These are phyloP conservation scores for Sebastes flavidus DNA, from an alignment of 2,797 vertebrate species.

Conservation along the genomic window DNA sequence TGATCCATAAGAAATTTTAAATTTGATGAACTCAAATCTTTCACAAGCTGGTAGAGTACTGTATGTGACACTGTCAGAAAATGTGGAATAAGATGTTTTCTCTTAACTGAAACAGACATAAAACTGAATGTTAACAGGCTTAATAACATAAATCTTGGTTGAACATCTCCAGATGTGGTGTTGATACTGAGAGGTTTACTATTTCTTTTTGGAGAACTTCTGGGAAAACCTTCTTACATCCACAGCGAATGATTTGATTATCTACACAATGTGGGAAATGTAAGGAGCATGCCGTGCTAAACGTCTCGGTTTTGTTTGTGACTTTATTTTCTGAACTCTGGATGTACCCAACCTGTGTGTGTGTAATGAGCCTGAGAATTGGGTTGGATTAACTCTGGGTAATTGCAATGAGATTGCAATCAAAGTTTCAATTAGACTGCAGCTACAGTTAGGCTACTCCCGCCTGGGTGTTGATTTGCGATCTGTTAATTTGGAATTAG, in stretches of 20 bases:
- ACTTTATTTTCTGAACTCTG: conserved; percentile 38
- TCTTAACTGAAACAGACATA: neutral
- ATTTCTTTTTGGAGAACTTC: neutral
- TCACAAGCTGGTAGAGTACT: neutral
- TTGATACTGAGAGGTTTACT: neutral
- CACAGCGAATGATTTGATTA: neutral
- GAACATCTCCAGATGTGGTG: neutral
- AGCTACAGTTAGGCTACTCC: conserved; percentile 40
- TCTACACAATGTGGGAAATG: neutral
- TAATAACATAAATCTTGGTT: neutral
- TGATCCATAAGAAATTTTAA: neutral
- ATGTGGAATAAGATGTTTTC: neutral
- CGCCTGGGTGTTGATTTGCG: conserved; percentile 41
- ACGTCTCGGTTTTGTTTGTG: conserved; percentile 13
- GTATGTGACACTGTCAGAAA: neutral
- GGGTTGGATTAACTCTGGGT: conserved; percentile 61
- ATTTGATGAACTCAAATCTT: neutral
- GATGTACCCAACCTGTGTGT: conserved; percentile 29
- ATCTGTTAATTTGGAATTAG: conserved; percentile 56
- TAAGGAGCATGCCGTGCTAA: neutral
- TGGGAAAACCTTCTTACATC: neutral
- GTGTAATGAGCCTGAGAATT: conserved; percentile 56
- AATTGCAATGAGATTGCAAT: conserved; percentile 65
- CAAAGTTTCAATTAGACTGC: conserved; percentile 66
- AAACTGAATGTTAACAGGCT: neutral